Percentiles rank a stretch among this genome's conserved stretches.
These are phyloP conservation scores for Leucozona laternaria DNA, from an alignment of 2,888 invertebrate species.

Conservation along the genomic window DNA sequence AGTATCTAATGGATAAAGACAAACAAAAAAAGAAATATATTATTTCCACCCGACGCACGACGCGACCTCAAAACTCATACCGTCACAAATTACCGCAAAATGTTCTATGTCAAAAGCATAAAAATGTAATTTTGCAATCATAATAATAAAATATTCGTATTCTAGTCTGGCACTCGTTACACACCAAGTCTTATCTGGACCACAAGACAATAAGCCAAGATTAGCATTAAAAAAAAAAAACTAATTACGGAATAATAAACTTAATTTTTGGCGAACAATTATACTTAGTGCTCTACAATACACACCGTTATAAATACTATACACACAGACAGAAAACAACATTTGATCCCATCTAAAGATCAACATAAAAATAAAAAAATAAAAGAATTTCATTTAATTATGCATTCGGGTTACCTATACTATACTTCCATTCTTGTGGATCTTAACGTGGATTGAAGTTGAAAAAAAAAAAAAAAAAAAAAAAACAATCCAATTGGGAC, in stretches of 20 bases:
- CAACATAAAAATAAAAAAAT: neutral
- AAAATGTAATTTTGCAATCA: conserved; percentile 41
- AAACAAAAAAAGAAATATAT: neutral
- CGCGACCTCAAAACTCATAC: conserved; percentile 22
- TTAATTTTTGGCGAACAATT: conserved; percentile 41
- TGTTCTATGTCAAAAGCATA: conserved; percentile 53
- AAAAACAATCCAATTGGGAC: conserved; percentile 26
- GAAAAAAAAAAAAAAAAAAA: conserved; percentile 7
- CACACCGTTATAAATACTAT: neutral
- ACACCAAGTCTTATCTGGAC: conserved; percentile 57
- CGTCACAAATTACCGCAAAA: neutral
- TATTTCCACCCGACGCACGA: conserved; percentile 4
- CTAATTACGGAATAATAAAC: conserved; percentile 53
- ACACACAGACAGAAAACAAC: conserved; percentile 3
- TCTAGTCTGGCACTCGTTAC: conserved; percentile 42
- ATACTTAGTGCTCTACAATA: neutral
- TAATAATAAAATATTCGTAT: conserved; percentile 5
- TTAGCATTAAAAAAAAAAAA: conserved; percentile 11
- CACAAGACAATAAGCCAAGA: conserved; percentile 54
- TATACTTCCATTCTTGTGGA: conserved; percentile 49
- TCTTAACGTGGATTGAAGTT: conserved; percentile 19
- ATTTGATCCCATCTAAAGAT: conserved; percentile 42
- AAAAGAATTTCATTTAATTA: conserved; percentile 58
- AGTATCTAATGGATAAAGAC: no score
- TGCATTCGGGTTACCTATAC: conserved; percentile 65